phyloP scores from a whole-genome alignment of 2,113 vertebrate species.

The Coryphaenoides rupestris region DNA sequence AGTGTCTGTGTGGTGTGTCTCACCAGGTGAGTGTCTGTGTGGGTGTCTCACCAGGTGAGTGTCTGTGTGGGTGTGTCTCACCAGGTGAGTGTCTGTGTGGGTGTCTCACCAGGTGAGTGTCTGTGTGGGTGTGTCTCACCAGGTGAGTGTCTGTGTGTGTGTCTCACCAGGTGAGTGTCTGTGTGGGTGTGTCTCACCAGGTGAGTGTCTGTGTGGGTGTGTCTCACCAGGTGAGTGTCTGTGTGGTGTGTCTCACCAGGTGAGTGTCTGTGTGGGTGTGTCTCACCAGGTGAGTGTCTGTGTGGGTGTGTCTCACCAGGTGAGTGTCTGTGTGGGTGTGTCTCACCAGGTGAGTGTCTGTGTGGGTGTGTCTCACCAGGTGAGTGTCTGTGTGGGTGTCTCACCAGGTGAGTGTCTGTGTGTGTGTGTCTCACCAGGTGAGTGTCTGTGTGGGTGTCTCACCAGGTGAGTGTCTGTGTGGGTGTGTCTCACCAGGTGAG shows the following conservation, averaged over 20 bases:
- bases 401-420: slow-evolving; percentile 69
- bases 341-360: neutral
- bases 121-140: no score
- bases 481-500: slow-evolving; percentile 86
- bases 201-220: no score
- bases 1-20: no score
- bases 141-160: no score
- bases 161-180: no score
- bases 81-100: neutral
- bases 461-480: slow-evolving; percentile 89
- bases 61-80: neutral
- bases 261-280: slow-evolving; percentile 68
- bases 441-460: slow-evolving; percentile 49
- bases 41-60: neutral
- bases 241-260: slow-evolving; percentile 12
- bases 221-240: slow-evolving; percentile 55
- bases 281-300: neutral
- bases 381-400: no score
- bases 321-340: slow-evolving; percentile 78
- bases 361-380: no score
- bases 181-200: no score
- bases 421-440: slow-evolving; percentile 5
- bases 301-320: slow-evolving; percentile 78
- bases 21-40: no score
- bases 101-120: slow-evolving; percentile 79